Evolutionary conservation across 1,140 invertebrate species (phyloP).

Genomic region (Acyrthosiphon pisum): DNA sequence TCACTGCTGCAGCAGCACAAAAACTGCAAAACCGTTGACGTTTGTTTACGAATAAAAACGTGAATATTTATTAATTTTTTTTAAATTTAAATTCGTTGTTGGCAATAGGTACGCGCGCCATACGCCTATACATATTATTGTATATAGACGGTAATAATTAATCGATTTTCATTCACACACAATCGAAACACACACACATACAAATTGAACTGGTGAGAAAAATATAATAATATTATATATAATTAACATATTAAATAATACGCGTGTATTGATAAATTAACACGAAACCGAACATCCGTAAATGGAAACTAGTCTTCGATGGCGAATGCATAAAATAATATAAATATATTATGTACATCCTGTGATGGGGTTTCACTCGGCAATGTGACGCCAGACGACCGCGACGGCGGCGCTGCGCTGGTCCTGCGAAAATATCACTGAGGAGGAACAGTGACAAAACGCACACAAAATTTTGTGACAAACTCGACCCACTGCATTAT

Average conservation of each 20-base stretch:
- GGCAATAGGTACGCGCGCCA: neutral
- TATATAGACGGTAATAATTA: neutral
- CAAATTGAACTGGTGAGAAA: neutral
- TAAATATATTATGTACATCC: no score
- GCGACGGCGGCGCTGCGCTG: no score
- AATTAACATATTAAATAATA: slow-evolving; percentile 24
- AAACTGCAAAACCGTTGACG: neutral
- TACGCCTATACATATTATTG: neutral
- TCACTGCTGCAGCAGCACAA: neutral
- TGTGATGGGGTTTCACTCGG: neutral
- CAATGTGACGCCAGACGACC: neutral
- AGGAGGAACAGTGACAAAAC: neutral
- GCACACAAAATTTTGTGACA: neutral
- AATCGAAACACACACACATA: neutral
- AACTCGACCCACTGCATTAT: neutral
- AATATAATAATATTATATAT: neutral
- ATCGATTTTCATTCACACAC: slow-evolving; percentile 14
- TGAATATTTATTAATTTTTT: neutral
- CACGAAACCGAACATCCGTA: neutral
- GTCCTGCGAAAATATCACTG: neutral
- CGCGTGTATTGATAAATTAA: slow-evolving; percentile 19
- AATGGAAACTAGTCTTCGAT: neutral
- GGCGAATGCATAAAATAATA: neutral
- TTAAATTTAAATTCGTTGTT: neutral
- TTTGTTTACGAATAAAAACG: neutral